Evolutionary conservation across 2,888 invertebrate genomes (phyloP).

Genomic region (Boloria euphrosyne): DNA sequence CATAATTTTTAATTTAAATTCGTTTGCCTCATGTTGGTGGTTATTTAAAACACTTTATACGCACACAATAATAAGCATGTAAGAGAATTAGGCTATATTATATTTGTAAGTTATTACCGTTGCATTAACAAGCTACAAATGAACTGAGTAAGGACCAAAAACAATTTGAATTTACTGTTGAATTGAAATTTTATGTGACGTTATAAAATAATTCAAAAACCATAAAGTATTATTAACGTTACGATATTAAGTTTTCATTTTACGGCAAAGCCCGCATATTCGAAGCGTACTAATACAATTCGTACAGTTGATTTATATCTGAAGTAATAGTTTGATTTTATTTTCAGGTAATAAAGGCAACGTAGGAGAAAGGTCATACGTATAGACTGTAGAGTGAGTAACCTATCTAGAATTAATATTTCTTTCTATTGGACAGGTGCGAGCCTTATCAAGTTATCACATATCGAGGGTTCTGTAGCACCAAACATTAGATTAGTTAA

Average conservation of each 20-base stretch:
- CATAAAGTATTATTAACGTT: conserved; percentile 65
- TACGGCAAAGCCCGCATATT: conserved; percentile 65
- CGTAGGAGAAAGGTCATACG: neutral
- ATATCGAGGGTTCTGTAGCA: too few relatives aligned
- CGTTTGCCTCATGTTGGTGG: neutral
- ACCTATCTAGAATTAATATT: too few relatives aligned
- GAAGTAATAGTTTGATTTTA: conserved; percentile 20
- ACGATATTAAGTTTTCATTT: conserved; percentile 60
- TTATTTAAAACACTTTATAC: conserved; percentile 13
- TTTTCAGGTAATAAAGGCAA: conserved; percentile 20
- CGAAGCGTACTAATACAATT: conserved; percentile 32
- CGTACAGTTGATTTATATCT: conserved; percentile 23
- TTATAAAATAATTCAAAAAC: conserved; percentile 57
- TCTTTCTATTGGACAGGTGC: too few relatives aligned
- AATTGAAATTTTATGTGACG: conserved; percentile 39
- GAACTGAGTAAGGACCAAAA: neutral
- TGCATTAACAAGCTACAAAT: conserved; percentile 8
- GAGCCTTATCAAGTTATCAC: too few relatives aligned
- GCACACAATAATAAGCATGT: conserved; percentile 7
- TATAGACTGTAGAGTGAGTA: conserved; percentile 7
- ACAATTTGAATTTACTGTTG: conserved; percentile 17
- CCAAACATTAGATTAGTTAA: too few relatives aligned
- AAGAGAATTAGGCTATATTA: conserved; percentile 1
- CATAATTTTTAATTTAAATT: conserved; percentile 4
- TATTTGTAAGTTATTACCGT: conserved; percentile 11